Conservation (phyloP, 2,113 vertebrate species). For the Platysternon megacephalum region DNA sequence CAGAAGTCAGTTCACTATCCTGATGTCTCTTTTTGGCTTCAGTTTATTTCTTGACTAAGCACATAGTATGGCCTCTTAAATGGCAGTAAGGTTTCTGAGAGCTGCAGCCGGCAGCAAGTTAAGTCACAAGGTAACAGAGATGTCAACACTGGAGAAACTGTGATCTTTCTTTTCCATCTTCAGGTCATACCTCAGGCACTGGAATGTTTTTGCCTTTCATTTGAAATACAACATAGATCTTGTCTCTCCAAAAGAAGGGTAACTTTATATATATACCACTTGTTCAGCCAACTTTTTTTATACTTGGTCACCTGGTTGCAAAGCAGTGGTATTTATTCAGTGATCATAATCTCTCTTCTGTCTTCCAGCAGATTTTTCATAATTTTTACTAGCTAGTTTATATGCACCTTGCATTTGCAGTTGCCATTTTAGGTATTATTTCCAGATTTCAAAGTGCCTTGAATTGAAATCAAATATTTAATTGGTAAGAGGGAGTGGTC, state of each 20-base stretch:
- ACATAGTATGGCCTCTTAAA: not conserved
- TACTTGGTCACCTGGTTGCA: not conserved
- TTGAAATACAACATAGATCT: not conserved
- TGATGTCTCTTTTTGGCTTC: not conserved
- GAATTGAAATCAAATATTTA: slow-evolving; percentile 31
- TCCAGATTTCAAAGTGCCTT: slow-evolving; percentile 18
- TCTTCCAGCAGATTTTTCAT: not conserved
- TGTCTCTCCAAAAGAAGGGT: slow-evolving; percentile 10
- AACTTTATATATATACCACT: not conserved
- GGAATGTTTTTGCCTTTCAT: not conserved
- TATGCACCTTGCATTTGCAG: slow-evolving; percentile 36
- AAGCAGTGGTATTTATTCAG: not conserved
- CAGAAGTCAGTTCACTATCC: not conserved
- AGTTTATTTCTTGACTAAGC: not conserved
- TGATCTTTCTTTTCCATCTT: not conserved
- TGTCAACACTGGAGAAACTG: not conserved
- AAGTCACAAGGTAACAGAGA: not conserved
- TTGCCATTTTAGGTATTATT: slow-evolving; percentile 7
- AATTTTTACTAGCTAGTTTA: slow-evolving; percentile 38
- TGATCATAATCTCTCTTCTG: not conserved
- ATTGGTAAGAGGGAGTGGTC: not conserved
- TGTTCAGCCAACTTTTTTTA: not conserved
- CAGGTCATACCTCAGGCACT: not conserved
- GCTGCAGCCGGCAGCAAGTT: not conserved
- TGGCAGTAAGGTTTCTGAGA: not conserved